Base-by-base conservation (phyloP, 1,140 invertebrate genomes). In the Apis mellifera region DNA sequence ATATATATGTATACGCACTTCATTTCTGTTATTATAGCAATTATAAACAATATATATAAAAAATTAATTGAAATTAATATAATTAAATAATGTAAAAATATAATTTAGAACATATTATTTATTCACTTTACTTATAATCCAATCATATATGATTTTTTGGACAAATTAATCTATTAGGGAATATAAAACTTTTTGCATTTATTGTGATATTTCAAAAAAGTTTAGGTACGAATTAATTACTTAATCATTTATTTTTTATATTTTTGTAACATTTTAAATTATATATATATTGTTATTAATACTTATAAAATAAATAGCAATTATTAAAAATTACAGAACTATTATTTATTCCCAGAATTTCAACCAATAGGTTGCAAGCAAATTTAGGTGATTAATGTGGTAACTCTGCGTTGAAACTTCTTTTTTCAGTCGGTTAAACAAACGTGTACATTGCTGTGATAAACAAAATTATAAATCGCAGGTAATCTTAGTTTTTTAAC, bases 391-490 rank as follows among this genome's bases (percentile, higher is more conserved):
- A 54, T 69, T 19, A 81, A 19, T 50, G 15, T 75, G 78, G 83
- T 50, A 81, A 19, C 55, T 17, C 59, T 82, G 78, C 52, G 0
- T 48, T 21, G 9, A 1, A 59, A 21, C 9, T 26, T 76, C 80
- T 91, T 93, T 92, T 93, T 93, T 91, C 69, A 88, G 82, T 85
- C 84, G 86, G 83, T 86, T 87, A 84, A 76, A 86, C 82, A 79
- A 86, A 78, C 88, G 93, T 93, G 90, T 91, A 90, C 85, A 84
- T 87, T 89, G 89, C 82, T 79, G 89, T 88, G 86, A 83, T 92
- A 94, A 94, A 93, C 86, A 93, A 91, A 59, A 87, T 90, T 92
- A 89, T 89, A 92, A 92, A 94, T 94, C 93, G 83, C 92, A 95
- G 94, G 94, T 95, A 95, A 94, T 94, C 90, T 73, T n/a, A 26